Evolutionary conservation across 1,140 invertebrate genomes (phyloP), one percentile per base, ranked within the genome.

Genomic region (Aphaenogaster floridana): DNA sequence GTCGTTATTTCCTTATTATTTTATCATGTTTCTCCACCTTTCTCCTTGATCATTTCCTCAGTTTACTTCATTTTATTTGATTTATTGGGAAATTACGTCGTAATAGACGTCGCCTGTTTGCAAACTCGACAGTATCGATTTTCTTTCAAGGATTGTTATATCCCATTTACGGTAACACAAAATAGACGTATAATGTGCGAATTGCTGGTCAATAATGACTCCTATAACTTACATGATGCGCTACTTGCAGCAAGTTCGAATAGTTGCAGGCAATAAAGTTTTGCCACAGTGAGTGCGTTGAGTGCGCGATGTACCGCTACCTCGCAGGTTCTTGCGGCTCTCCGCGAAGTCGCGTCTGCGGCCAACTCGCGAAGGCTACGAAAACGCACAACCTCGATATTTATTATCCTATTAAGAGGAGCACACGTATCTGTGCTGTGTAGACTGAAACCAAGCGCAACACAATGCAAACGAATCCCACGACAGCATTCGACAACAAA

Each of bases 341-440:
- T 54, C 13, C 21, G 42, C 39, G 45, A 45, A 66, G 50, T 52
- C 17, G 34, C 42, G 13, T 84, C 54, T 36, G 42, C 11, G 64
- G 74, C 42, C 6, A 17, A n/a, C 21, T 61, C 42, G 50, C 42
- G 50, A 90, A 90, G 84, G 63, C 89, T 86, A 64, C 50, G 15
- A 81, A 83, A 90, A 64, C 34, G 52, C 39, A 48, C 39, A 64
- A 77, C 66, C 61, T 71, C 28, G 39, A 84, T 76, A 84, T 45
- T 90, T 57, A 63, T 79, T 76, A 77, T 90, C 84, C 71, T 50
- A 80, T 89, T 90, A 89, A 59, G 11, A 45, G 77, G 52, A 89
- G 88, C n/a, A n/a, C n/a, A n/a, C n/a, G 34, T 54, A 79, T 54
- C 36, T 80, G 3, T 69, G 7, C 11, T 15, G 21, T 34, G 45